These are phyloP conservation scores for Platichthys flesus DNA, from an alignment of 2,113 vertebrate species.

Conservation along the genomic window DNA sequence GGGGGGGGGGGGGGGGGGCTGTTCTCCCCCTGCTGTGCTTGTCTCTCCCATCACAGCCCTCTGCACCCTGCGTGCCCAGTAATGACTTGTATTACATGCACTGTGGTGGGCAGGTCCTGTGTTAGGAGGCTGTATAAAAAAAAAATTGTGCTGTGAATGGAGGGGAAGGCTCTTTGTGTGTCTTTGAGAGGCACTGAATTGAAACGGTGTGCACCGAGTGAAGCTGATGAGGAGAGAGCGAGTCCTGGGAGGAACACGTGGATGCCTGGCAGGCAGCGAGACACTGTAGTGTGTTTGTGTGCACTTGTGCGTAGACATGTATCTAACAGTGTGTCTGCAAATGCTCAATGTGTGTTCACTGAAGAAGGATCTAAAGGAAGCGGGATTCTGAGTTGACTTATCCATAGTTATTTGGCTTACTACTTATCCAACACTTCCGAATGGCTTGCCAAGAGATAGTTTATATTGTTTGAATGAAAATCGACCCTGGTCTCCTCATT, in stretches of 20 bases:
- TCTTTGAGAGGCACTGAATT: constrained; percentile 78
- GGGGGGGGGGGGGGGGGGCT: neutral
- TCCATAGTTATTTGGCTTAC: constrained; percentile 59
- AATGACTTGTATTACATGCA: constrained; percentile 81
- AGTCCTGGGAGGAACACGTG: constrained; percentile 74
- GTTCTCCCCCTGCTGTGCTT: constrained; percentile 46
- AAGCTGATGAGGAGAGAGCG: constrained; percentile 76
- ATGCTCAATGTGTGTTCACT: constrained; percentile 22
- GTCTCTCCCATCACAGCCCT: constrained; percentile 69
- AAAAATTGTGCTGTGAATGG: constrained; percentile 56
- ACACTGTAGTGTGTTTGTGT: constrained; percentile 52
- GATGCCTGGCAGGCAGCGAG: constrained; percentile 69
- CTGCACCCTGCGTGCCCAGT: constrained; percentile 66
- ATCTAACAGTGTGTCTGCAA: constrained; percentile 46
- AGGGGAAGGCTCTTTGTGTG: constrained; percentile 74
- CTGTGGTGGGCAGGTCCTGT: constrained; percentile 76
- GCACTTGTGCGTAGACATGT: constrained; percentile 55
- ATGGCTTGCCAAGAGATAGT: constrained; percentile 54
- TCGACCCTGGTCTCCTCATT: constrained; percentile 67
- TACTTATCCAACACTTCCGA: constrained; percentile 64
- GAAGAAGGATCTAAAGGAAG: constrained; percentile 45
- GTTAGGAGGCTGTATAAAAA: constrained; percentile 68
- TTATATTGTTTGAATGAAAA: constrained; percentile 72
- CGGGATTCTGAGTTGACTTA: constrained; percentile 39
- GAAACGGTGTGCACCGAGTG: constrained; percentile 78